phyloP scores from a whole-genome alignment of 2,113 vertebrate genomes.

The Anhinga anhinga region DNA sequence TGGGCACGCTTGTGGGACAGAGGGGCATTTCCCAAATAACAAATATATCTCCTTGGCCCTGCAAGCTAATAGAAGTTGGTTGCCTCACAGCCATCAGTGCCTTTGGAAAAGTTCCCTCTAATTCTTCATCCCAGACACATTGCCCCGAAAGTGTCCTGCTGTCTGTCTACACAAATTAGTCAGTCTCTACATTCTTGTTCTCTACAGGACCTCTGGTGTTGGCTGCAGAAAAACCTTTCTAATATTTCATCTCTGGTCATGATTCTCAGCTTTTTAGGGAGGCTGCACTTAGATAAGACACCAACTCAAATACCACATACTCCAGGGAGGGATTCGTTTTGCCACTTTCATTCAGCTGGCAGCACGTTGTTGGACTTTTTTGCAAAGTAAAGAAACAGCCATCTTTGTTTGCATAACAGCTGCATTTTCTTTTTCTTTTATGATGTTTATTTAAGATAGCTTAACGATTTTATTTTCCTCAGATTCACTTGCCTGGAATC shows the following conservation, averaged over 20 bases:
- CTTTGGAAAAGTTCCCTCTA: constrained; percentile 48
- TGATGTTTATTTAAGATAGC: background rate
- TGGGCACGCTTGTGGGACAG: background rate
- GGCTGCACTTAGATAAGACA: constrained; percentile 17
- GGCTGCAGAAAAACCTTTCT: constrained; percentile 56
- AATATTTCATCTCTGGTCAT: constrained; percentile 38
- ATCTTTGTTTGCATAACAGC: background rate
- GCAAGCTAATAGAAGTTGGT: background rate
- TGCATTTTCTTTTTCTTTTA: background rate
- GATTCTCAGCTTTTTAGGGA: constrained; percentile 14
- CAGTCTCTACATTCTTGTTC: constrained; percentile 42
- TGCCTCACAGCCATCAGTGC: background rate
- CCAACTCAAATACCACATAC: background rate
- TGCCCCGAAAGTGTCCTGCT: constrained; percentile 44
- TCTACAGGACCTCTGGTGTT: constrained; percentile 51
- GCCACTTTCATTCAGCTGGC: background rate
- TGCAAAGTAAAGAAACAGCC: background rate
- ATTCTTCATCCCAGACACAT: constrained; percentile 36
- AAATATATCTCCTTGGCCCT: background rate
- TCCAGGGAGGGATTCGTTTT: background rate
- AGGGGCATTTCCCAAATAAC: background rate
- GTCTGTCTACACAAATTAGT: constrained; percentile 60
- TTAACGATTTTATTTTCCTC: background rate
- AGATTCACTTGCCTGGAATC: background rate
- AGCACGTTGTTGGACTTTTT: background rate